These are phyloP conservation scores for Trachemys scripta DNA, from an alignment of 2,113 vertebrate species.

Conservation along the genomic window DNA sequence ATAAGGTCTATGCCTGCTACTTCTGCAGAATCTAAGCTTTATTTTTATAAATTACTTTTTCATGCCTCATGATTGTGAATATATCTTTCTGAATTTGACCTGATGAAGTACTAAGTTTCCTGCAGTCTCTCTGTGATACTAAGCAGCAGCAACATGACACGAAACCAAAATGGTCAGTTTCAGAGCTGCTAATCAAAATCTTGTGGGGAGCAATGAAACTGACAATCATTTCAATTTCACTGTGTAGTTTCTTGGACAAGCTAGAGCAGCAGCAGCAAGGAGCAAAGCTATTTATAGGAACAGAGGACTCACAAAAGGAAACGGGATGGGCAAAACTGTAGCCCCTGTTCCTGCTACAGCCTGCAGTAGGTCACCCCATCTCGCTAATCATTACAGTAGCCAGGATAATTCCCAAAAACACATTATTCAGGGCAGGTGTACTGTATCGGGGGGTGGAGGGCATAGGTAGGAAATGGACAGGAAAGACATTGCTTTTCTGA, in stretches of 20 bases:
- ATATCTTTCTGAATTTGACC: neutral
- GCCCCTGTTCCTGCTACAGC: neutral
- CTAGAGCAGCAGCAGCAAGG: neutral
- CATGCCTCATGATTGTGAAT: neutral
- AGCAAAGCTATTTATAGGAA: neutral
- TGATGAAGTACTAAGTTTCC: accelerated
- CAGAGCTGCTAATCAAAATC: neutral
- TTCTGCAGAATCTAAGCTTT: neutral
- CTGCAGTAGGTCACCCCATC: neutral
- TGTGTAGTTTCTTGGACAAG: neutral
- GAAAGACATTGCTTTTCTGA: neutral
- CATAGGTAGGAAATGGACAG: neutral
- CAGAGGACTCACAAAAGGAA: neutral
- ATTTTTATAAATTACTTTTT: neutral
- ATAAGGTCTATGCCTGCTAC: neutral
- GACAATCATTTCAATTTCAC: neutral
- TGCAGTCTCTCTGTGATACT: neutral
- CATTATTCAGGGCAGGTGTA: neutral
- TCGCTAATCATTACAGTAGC: neutral
- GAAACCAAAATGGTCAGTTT: neutral
- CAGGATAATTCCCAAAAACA: neutral
- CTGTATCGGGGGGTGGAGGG: neutral
- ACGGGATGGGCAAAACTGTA: neutral
- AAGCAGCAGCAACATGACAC: neutral
- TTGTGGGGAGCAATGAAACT: neutral